Base-by-base conservation (phyloP, 1,140 invertebrate species). In the Penaeus japonicus region DNA sequence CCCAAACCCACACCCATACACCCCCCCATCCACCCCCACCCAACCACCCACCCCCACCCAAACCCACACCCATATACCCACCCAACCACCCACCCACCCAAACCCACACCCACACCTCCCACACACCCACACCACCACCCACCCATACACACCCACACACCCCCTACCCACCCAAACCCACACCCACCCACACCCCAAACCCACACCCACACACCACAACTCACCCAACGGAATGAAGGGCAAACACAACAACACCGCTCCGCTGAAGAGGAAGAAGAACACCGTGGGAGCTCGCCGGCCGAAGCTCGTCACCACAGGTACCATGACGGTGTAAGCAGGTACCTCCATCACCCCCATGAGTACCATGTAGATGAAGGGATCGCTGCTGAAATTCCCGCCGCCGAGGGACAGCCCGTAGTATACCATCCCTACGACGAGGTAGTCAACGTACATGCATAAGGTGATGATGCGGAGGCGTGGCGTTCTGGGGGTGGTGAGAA, bases 361-460 rank as follows among this genome's bases (percentile, higher is more conserved):
- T 0, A 95, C 92, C 92, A 96, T 97, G 91, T 96, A 97, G 12
- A 96, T 89, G 85, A 96, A 96, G 47, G 94, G 94, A 91, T 96
- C 95, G 5, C 96, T 96, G 30, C 94, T 95, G 57, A 97, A 93
- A 91, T 95, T 95, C 54, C 94, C 95, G 4, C 95, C 95, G 91
- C 96, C 96, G 94, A 96, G 95, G 0, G 96, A 96, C 2, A 97
- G 92, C 1, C 96, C 96, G 90, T 97, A 97, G 92, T 97, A 97
- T 5, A 96, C 94, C 55, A 96, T 47, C 47, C 47, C 47, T 10
- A 47, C 47, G 10, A 47, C 15, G 5, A 47, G 47, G 1, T 47
- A 47, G 47, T 95, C 1, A 95, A 94, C 91, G 95, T 95, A 84
- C 93, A 94, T 47, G 88, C 97, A 94, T 12, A 97, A 92, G 92